Conservation (phyloP, 2,888 invertebrate species). For the Lydus trimaculatus region DNA sequence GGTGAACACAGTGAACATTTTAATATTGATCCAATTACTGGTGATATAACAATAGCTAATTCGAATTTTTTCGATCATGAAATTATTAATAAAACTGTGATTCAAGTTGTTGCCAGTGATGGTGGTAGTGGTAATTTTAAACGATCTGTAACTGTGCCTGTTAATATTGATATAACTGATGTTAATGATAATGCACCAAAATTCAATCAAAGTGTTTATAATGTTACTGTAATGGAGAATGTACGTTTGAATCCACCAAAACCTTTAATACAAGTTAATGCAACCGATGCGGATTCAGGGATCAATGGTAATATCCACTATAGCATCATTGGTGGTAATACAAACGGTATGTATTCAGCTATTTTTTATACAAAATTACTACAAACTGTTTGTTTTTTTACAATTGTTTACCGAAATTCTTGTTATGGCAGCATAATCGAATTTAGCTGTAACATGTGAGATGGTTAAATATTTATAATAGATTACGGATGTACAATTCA, state of each 20-base stretch:
- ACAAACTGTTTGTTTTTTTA: too few species aligned
- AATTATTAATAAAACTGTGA: slow-evolving; percentile 69
- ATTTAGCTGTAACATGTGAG: too few species aligned
- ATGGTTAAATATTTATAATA: too few species aligned
- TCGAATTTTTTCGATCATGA: slow-evolving; percentile 82
- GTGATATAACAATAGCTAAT: slow-evolving; percentile 78
- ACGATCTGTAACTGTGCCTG: slow-evolving; percentile 77
- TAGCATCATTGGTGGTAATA: slow-evolving; percentile 73
- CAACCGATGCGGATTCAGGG: slow-evolving; percentile 82
- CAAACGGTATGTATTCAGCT: slow-evolving; percentile 62
- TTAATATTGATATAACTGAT: slow-evolving; percentile 79
- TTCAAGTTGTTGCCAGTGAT: slow-evolving; percentile 84
- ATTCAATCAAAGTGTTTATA: slow-evolving; percentile 80
- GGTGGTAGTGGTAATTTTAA: slow-evolving; percentile 75
- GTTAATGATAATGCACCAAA: slow-evolving; percentile 89
- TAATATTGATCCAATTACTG: slow-evolving; percentile 72
- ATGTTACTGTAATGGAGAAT: slow-evolving; percentile 84
- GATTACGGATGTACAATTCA: too few species aligned
- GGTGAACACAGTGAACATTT: slow-evolving; percentile 80
- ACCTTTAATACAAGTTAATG: slow-evolving; percentile 81
- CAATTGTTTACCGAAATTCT: too few species aligned
- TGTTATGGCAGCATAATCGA: too few species aligned
- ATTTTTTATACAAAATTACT: too few species aligned
- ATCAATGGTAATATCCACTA: slow-evolving; percentile 80
- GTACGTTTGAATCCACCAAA: slow-evolving; percentile 81